Evolutionary conservation across 1,140 invertebrate genomes (phyloP).

Genomic region (Drosophila pachea): DNA sequence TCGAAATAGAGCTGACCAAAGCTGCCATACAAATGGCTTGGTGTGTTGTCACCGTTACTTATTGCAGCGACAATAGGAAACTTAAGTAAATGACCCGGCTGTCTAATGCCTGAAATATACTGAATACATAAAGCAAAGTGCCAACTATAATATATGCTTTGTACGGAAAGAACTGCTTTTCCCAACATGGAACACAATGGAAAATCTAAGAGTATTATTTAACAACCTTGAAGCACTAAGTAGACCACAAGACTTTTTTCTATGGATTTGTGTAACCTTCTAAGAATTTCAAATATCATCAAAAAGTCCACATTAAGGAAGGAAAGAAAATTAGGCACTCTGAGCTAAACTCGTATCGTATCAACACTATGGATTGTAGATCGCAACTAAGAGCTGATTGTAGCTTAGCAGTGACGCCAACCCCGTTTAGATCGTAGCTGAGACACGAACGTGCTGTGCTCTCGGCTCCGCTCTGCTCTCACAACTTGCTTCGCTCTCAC

Average conservation of each 20-base stretch:
- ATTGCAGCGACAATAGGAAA: conserved; percentile 8
- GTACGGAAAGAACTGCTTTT: conserved; percentile 9
- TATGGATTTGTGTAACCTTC: no score
- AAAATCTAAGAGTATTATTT: not conserved
- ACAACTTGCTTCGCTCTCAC: no score
- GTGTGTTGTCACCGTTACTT: conserved; percentile 30
- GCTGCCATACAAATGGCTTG: conserved; percentile 41
- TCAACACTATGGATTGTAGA: no score
- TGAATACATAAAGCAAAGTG: not conserved
- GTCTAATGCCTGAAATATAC: conserved; percentile 9
- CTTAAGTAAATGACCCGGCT: conserved; percentile 4
- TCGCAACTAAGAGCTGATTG: not conserved
- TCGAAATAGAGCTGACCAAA: conserved; percentile 42
- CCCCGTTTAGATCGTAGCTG: not conserved
- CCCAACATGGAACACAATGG: not conserved
- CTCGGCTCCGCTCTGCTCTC: no score
- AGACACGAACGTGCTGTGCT: no score
- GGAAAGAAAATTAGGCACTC: no score
- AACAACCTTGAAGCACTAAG: not conserved
- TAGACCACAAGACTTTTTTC: no score
- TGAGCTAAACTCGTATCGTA: no score
- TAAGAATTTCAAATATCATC: not conserved
- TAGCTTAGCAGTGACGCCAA: not conserved
- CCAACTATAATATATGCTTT: not conserved
- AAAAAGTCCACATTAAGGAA: no score